Evolutionary conservation across 1,140 invertebrate species (phyloP), one percentile per base, ranked within the genome.

Genomic region (Tyrophagus putrescentiae): DNA sequence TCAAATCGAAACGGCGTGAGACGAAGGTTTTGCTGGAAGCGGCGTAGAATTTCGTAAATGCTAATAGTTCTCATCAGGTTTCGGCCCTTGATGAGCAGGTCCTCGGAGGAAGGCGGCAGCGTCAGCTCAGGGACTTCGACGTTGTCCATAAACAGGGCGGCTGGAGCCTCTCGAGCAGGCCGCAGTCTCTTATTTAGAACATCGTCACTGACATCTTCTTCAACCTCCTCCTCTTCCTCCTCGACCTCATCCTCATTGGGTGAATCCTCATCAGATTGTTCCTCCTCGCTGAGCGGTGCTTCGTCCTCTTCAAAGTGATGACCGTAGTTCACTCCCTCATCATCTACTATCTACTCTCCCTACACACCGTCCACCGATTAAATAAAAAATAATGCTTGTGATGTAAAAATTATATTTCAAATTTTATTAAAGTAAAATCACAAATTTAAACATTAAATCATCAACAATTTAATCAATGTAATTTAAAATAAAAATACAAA

Each of bases 1-100:
- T 97, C 94, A 71, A 96, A 84, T 62, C 88, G 80, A 73, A 95
- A 96, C 45, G 89, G 90, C 16, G 91, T 92, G 4, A 98, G 74
- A 57, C 92, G 78, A 6, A 96, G 82, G 63, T 92, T 78, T 66
- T 84, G 84, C 65, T 86, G 78, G 72, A 95, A 97, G 69, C 91
- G 85, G 65, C 91, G 77, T 31, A 97, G 72, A 18, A 95, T 85
- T 79, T 98, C 94, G 75, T 96, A 97, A 60, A 97, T 81, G 63
- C 84, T 82, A 23, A 90, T 73, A 23, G 82, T 81, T 68, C 82
- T 77, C 77, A 96, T 80, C 31, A 91, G 77, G 67, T 84, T 72
- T 65, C 84, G 80, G 66, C 80, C 82, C 16, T n/a, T 13, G 59
- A 95, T 77, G 18, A 91, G 72, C 42, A 97, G 75, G 75, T 97